Percentiles rank a stretch among this genome's conserved stretches.
These are phyloP conservation scores for Nipponia nippon DNA, from an alignment of 2,113 vertebrate species.

Conservation along the genomic window DNA sequence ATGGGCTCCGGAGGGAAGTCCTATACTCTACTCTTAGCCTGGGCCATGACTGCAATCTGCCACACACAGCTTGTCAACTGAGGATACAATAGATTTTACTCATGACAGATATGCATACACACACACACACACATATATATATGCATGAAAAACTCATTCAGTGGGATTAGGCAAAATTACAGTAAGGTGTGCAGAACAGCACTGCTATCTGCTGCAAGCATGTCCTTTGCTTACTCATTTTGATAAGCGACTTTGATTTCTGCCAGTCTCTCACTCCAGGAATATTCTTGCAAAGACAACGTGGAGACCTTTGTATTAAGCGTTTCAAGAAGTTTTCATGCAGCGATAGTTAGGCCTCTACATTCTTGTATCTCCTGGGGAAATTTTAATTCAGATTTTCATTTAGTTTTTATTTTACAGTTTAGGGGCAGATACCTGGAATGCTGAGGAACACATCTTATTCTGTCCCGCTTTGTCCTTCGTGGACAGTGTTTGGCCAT, in stretches of 20 bases:
- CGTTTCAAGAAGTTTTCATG: not conserved
- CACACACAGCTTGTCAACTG: not conserved
- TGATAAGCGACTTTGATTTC: not conserved
- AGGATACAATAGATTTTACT: not conserved
- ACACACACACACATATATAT: not conserved
- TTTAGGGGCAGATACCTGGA: not conserved
- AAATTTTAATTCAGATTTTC: not conserved
- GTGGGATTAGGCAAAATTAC: not conserved
- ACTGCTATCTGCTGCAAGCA: not conserved
- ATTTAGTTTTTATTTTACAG: not conserved
- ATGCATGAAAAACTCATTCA: not conserved
- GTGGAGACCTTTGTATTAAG: not conserved
- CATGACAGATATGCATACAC: not conserved
- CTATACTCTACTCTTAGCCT: not conserved
- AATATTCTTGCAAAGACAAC: not conserved
- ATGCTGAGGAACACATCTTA: not conserved
- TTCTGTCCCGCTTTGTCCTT: not conserved
- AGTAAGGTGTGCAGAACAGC: not conserved
- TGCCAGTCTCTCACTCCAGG: not conserved
- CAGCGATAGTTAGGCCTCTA: not conserved
- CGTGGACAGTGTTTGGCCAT: not conserved
- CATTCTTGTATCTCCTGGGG: not conserved
- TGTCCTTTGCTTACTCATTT: not conserved
- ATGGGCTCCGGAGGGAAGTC: not conserved
- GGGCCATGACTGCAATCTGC: not conserved